Percentiles rank a stretch among this genome's conserved stretches.
These are phyloP conservation scores for Diglossa cyanea DNA, from an alignment of 2,797 vertebrate genomes.

Conservation along the genomic window DNA sequence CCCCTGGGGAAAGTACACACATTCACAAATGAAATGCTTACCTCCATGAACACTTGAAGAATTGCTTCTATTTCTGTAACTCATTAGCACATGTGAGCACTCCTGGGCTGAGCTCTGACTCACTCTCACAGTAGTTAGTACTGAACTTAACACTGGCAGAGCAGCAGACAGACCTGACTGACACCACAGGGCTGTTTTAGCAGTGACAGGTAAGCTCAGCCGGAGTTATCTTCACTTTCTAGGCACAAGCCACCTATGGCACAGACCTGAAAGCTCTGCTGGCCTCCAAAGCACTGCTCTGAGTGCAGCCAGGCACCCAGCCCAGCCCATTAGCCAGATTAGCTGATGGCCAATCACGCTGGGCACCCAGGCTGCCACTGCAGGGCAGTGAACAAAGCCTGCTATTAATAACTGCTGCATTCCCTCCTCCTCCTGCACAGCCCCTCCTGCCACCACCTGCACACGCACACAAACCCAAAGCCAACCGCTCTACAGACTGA, in stretches of 20 bases:
- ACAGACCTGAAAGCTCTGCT: background rate
- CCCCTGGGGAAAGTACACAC: background rate
- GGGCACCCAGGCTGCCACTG: background rate
- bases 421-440: background rate
- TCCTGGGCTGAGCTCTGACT: background rate
- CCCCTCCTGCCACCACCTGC: background rate
- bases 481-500: background rate
- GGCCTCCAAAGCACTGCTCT: background rate
- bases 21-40: background rate
- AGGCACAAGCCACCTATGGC: background rate
- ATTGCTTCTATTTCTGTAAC: background rate
- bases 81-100: background rate
- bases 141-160: fast-evolving
- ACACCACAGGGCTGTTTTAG: background rate
- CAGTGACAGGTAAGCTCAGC: background rate
- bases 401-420: background rate
- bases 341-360: background rate
- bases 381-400: background rate
- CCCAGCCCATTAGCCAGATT: background rate
- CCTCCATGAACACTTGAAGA: background rate
- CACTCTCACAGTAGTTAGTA: background rate
- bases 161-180: background rate
- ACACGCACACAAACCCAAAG: background rate
- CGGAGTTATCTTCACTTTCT: background rate
- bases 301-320: background rate